Evolutionary conservation across 2,888 invertebrate genomes (phyloP), one percentile per base, ranked within the genome.

Genomic region (Xylocampa areola): DNA sequence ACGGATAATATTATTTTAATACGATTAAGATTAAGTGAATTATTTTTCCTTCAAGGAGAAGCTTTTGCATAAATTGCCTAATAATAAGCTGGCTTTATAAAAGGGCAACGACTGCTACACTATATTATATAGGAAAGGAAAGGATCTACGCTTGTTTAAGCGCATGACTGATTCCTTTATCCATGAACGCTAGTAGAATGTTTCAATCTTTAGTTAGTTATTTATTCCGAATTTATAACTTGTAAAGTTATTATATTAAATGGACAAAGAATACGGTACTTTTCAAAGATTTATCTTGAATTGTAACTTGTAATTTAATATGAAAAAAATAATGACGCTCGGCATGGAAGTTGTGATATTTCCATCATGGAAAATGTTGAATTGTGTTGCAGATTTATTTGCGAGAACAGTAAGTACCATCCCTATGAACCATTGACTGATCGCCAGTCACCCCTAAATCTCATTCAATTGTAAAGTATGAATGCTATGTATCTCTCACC

Each of bases 11-110:
- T 43, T 23, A 32, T 41, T 32, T 11, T 16, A 40, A 40, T 40
- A 47, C 6, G 37, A 8, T 32, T 16, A 29, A 25, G 13, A 35
- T 44, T 57, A 40, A 49, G 5, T 39, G 43, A 30, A 27, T 30
- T 36, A 23, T 29, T 51, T 32, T 14, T 19, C 25, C 14, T 58
- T 19, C n/a, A 29, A 16, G 16, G 10, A 17, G 41, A 61, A 61
- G 30, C 16, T 47, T 61, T 64, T 33, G 53, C 7, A n/a, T 11
- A 13, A 19, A 47, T 32, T 8, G 25, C 48, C 41, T 48, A 36
- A 27, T 27, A 10, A 63, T 63, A 17, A 49, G 1, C 7, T 13
- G 5, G 29, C 44, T 27, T 48, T 19, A 4, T 30, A 10, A 14
- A 0, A 48, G 37, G 30, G 4, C 41, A 41, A 17, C 41, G 30